Conservation (phyloP, 2,888 invertebrate genomes). For the Synanthedon myopaeformis region DNA sequence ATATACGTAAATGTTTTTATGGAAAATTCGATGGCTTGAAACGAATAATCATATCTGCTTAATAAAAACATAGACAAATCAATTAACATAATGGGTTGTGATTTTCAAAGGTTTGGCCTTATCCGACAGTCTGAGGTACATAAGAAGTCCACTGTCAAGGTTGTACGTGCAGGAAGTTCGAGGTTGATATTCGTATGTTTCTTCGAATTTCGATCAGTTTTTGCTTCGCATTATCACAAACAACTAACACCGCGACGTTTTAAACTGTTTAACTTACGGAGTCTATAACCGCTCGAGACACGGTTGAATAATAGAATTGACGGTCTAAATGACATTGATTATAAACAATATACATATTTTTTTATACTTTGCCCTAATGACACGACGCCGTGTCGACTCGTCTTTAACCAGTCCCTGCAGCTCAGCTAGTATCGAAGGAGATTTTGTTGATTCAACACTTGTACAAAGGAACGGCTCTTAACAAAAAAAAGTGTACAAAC, state of each 20-base stretch:
- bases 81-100: conserved; percentile 7
- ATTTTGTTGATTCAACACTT: too few species aligned
- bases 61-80: neutral
- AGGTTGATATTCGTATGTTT: neutral
- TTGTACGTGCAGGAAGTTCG: conserved; percentile 1
- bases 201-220: neutral
- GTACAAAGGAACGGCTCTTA: too few species aligned
- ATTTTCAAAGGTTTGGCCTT: neutral
- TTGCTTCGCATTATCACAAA: neutral
- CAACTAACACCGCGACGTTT: neutral
- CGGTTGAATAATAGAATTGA: conserved; percentile 2
- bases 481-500: neutral
- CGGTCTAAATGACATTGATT: conserved; percentile 1
- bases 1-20: too few species aligned
- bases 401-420: neutral
- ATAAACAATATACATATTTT: conserved; percentile 3
- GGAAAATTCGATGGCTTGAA: too few species aligned
- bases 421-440: too few species aligned
- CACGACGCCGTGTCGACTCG: conserved; percentile 2
- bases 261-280: neutral
- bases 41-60: too few species aligned
- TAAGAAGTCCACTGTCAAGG: conserved; percentile 1
- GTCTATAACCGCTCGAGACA: conserved; percentile 2
- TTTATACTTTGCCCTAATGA: conserved; percentile 3
- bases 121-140: neutral